Conservation (phyloP, 2,797 vertebrate genomes). For the Clarias laeviceps region DNA sequence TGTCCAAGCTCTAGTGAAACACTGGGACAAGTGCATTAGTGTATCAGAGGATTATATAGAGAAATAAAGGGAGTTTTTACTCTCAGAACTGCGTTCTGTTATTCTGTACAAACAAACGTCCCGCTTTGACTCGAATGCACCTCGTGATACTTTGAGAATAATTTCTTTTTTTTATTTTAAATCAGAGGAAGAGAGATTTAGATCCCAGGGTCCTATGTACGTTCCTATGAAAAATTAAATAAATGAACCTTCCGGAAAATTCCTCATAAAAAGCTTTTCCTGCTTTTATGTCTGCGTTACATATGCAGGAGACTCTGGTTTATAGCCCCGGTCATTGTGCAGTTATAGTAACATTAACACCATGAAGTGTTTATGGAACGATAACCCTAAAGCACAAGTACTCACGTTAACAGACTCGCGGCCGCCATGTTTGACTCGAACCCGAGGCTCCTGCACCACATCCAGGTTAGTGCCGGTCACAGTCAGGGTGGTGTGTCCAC, state of each 20-base stretch:
- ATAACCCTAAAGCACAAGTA: slow-evolving; percentile 47
- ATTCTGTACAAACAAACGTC: too few relatives aligned
- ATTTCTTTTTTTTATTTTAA: neutral
- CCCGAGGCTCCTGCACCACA: slow-evolving; percentile 89
- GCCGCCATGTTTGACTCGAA: slow-evolving; percentile 89
- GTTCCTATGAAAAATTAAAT: neutral
- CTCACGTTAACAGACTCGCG: slow-evolving; percentile 94
- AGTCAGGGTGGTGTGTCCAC: slow-evolving; percentile 89
- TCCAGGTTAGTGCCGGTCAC: slow-evolving; percentile 93
- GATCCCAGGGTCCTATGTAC: too few relatives aligned
- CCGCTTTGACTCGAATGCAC: too few relatives aligned
- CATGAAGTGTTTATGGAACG: neutral
- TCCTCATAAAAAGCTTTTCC: neutral
- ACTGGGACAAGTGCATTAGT: too few relatives aligned
- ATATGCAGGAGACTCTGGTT: neutral
- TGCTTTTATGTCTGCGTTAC: neutral
- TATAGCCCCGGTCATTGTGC: neutral
- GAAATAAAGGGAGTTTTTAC: too few relatives aligned
- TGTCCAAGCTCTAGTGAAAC: too few relatives aligned
- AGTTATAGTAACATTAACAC: neutral
- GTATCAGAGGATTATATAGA: too few relatives aligned
- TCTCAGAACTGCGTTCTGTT: too few relatives aligned
- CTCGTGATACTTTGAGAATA: neutral
- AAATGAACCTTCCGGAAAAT: neutral
- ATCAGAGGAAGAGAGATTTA: neutral